A percentile compares a stretch with the other conserved stretches of the same genome.
Conservation (phyloP, 2,888 invertebrate species). For the Lycophotia porphyrea region DNA sequence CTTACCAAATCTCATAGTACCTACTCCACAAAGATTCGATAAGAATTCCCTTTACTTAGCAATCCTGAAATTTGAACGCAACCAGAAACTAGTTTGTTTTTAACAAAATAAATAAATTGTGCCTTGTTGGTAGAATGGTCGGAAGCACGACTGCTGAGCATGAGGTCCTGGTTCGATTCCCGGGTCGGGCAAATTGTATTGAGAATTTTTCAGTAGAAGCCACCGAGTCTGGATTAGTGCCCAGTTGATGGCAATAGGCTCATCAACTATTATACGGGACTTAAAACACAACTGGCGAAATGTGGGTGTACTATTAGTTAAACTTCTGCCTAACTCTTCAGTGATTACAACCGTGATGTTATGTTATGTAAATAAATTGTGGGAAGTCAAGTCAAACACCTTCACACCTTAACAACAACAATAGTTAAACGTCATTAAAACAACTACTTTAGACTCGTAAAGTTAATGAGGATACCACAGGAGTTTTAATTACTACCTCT, state of each 20-base stretch:
- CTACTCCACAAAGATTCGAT: background rate
- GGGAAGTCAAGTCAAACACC: background rate
- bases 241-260: too few species aligned
- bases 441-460: conserved; percentile 17
- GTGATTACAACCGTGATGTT: too few species aligned
- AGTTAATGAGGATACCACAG: conserved; percentile 26
- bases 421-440: conserved; percentile 9
- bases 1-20: background rate
- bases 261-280: too few species aligned
- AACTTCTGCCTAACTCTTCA: too few species aligned
- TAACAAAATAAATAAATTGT: background rate
- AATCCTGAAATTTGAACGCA: background rate
- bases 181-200: too few species aligned
- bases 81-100: background rate
- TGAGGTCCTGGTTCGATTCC: too few species aligned
- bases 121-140: too few species aligned
- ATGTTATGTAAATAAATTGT: background rate
- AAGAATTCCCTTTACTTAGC: background rate
- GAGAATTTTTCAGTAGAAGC: too few species aligned
- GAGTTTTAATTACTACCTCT: conserved; percentile 27
- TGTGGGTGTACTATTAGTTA: too few species aligned
- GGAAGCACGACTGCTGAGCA: too few species aligned
- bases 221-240: too few species aligned
- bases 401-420: conserved; percentile 12
- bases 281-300: too few species aligned